Base-by-base conservation (phyloP, 2,113 vertebrate species). In the Aviceda subcristata region DNA sequence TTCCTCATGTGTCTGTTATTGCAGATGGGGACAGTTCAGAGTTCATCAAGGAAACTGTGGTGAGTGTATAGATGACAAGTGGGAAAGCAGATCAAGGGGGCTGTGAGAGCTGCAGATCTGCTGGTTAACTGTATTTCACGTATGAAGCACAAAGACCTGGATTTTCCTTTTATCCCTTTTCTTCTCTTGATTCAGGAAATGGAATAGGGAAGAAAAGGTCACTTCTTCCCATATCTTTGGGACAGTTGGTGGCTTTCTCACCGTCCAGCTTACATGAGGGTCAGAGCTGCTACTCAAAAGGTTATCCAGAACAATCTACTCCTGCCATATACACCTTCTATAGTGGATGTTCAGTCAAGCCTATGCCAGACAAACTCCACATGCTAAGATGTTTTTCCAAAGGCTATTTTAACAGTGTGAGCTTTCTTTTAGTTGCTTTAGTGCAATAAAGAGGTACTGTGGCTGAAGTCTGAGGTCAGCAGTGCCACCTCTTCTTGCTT, bases 361-460 rank as follows among this genome's bases (percentile, higher is more conserved):
- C 60, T 68, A 5, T 71, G 64, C 60, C 66, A 90, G 77, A 81
- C 56, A 62, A 41, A 36, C 32, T 86, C 89, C 91, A 69, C 73
- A 82, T 75, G 66, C 48, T 69, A 9, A 68, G 59, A 22, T 53
- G 19, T 75, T 95, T 92, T 92, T 69, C 96, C 55, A 66, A 82
- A 69, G 80, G 66, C 62, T 88, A 10, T 95, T 93, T 81, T 50
- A 76, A 72, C 80, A 27, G 11, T 36, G 8, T 18, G 5, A 73
- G 53, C 29, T 69, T 32, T 41, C 48, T 85, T 85, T 73, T 57
- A 41, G 48, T 80, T 76, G 34, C 80, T 81, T 32, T n/a, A 78
- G 39, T 78, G 36, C 60, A 55, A 10, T 57, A 9, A 15, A 29
- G 30, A 76, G 4, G 2, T 57, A n/a, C 36, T 75, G 69, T 68